Evolutionary conservation across 53 echinoderm and acorn worm genomes (phyloP).

Genomic region (Holothuria scabra): DNA sequence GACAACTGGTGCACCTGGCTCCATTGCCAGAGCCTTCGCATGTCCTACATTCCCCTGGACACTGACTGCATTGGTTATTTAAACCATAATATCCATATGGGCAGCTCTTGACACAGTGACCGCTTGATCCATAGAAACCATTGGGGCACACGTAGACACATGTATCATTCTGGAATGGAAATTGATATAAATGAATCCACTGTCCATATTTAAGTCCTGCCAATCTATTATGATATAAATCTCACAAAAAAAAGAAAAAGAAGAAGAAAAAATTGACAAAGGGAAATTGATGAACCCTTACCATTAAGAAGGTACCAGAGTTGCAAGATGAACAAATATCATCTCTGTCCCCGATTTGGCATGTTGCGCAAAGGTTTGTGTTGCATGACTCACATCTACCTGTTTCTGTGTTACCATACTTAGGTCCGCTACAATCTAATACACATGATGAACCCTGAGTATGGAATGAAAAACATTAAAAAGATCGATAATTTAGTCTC

Average conservation of each 20-base stretch:
- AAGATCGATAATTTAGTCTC: neutral
- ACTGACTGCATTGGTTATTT: constrained; percentile 64
- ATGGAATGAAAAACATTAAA: neutral
- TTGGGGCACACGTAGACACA: constrained; percentile 74
- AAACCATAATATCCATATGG: constrained; percentile 76
- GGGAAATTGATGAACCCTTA: constrained; percentile 24
- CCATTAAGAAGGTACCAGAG: constrained; percentile 67
- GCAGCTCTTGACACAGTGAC: constrained; percentile 69
- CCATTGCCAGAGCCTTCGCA: constrained; percentile 58
- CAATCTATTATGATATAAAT: too few relatives aligned
- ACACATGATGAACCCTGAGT: constrained; percentile 72
- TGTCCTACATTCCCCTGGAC: constrained; percentile 61
- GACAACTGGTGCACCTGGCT: constrained; percentile 72
- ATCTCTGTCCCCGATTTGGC: constrained; percentile 64
- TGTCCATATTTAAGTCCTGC: too few relatives aligned
- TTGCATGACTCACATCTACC: constrained; percentile 79
- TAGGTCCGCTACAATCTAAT: constrained; percentile 48
- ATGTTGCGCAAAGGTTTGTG: constrained; percentile 54
- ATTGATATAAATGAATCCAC: neutral
- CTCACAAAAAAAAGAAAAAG: too few relatives aligned
- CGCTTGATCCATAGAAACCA: constrained; percentile 67
- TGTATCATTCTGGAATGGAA: constrained; percentile 51
- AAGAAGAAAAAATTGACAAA: too few relatives aligned
- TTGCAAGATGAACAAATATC: constrained; percentile 79
- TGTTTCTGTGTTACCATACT: constrained; percentile 82